Conservation (phyloP, 2,113 vertebrate genomes). For the Neolamprologus longior region DNA sequence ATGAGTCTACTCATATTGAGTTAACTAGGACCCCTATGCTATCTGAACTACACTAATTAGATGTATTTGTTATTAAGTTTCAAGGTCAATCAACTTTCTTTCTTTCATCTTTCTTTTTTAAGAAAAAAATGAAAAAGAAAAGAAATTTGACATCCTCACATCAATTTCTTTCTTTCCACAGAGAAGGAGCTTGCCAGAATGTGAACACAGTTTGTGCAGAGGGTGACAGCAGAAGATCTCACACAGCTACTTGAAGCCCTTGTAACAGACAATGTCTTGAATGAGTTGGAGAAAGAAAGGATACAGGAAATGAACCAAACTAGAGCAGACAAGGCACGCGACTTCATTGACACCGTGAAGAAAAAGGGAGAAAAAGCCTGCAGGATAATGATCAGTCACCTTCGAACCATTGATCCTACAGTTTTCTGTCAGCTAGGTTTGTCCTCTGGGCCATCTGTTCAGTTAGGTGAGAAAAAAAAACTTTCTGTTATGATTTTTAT, state of each 20-base stretch:
- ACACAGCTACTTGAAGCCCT: background rate
- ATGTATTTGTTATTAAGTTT: background rate
- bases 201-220: background rate
- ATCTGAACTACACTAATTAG: background rate
- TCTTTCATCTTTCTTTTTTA: background rate
- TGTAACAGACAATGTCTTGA: background rate
- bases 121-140: background rate
- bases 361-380: background rate
- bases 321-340: background rate
- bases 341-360: background rate
- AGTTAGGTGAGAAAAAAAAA: background rate
- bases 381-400: background rate
- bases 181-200: background rate
- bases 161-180: background rate
- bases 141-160: background rate
- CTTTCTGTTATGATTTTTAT: background rate
- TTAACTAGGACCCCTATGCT: background rate
- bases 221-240: background rate
- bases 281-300: background rate
- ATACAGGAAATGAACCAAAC: accelerated
- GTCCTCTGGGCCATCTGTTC: background rate
- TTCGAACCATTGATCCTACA: background rate
- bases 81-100: background rate
- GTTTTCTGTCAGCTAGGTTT: background rate
- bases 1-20: background rate